phyloP scores from a whole-genome alignment of 2,113 vertebrate species.

The Pangasianodon hypophthalmus region DNA sequence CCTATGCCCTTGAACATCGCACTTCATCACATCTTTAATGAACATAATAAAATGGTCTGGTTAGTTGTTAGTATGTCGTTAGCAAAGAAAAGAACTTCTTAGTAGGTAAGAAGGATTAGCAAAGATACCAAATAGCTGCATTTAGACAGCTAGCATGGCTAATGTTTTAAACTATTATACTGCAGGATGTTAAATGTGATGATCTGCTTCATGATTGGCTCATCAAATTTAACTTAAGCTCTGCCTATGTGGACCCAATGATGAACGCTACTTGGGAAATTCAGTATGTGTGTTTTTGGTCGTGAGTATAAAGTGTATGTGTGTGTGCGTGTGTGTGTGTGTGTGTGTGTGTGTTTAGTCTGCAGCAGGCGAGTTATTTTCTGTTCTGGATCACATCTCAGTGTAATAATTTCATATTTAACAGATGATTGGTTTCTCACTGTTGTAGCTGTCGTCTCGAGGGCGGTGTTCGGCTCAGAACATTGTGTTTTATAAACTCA shows the following conservation, averaged over 20 bases:
- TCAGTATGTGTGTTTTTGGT: background rate
- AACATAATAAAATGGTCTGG: background rate
- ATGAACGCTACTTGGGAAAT: background rate
- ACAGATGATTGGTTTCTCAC: slow-evolving; percentile 25
- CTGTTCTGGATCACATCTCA: background rate
- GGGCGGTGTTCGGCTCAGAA: slow-evolving; percentile 9
- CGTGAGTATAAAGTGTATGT: background rate
- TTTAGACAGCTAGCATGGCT: background rate
- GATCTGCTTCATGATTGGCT: background rate
- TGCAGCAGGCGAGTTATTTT: slow-evolving; percentile 10
- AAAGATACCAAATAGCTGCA: background rate
- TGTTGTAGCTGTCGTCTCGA: background rate
- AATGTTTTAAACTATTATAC: background rate
- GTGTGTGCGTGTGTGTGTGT: background rate
- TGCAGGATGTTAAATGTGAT: background rate
- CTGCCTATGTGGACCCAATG: background rate
- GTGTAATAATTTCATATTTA: slow-evolving; percentile 20
- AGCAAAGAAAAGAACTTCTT: background rate
- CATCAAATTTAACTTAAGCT: background rate
- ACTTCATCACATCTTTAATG: background rate
- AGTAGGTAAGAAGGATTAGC: background rate
- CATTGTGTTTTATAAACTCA: background rate
- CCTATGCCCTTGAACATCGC: background rate
- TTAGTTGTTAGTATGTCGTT: background rate
- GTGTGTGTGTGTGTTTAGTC: background rate